phyloP scores from a whole-genome alignment of 1,140 invertebrate species.

The Lerema accius region DNA sequence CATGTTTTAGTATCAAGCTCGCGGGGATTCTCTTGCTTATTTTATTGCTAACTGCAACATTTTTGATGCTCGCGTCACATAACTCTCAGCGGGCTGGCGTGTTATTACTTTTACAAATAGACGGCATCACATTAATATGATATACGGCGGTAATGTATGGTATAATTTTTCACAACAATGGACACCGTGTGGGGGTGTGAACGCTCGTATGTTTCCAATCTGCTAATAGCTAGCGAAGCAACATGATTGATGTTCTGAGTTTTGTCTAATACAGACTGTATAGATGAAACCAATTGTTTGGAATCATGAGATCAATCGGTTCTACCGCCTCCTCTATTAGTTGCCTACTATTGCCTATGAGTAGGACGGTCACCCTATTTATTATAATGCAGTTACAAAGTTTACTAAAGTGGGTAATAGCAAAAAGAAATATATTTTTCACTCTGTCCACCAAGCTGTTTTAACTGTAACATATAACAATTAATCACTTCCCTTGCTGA shows the following conservation, averaged over 20 bases:
- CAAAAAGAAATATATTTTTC: too few relatives aligned
- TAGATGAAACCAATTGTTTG: neutral
- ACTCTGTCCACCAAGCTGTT: too few relatives aligned
- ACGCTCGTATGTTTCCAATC: constrained; percentile 25
- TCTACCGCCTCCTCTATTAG: too few relatives aligned
- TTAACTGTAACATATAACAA: too few relatives aligned
- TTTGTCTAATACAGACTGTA: neutral
- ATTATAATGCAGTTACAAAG: too few relatives aligned
- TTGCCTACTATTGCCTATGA: too few relatives aligned
- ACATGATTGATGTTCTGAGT: neutral
- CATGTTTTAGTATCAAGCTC: too few relatives aligned
- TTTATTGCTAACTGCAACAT: neutral
- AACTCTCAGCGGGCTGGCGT: constrained; percentile 8
- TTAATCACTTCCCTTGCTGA: neutral
- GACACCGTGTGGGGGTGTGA: constrained; percentile 18
- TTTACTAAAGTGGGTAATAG: too few relatives aligned
- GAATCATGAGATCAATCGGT: too few relatives aligned
- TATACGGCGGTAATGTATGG: constrained; percentile 18
- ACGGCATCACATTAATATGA: constrained; percentile 14
- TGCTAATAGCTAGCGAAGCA: constrained; percentile 21
- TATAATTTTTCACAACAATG: constrained; percentile 32
- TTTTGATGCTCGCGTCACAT: constrained; percentile 3
- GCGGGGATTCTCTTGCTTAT: too few relatives aligned
- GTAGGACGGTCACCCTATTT: too few relatives aligned
- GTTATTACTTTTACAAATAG: constrained; percentile 22